Percentiles rank a stretch among this genome's conserved stretches.
phyloP scores from a whole-genome alignment of 2,113 vertebrate species.

The Bolborhynchus lineola region DNA sequence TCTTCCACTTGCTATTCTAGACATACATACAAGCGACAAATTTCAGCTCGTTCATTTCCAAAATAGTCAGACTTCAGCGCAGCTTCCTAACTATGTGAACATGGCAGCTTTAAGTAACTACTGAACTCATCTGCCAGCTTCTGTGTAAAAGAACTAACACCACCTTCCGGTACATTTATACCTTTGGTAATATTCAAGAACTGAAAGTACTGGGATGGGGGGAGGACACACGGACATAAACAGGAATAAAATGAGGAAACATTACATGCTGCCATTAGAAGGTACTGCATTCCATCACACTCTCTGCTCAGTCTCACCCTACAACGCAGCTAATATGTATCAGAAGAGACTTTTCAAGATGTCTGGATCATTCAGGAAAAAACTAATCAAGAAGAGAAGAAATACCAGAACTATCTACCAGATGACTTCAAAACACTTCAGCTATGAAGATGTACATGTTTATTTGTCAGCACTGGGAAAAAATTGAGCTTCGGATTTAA shows the following conservation, averaged over 20 bases:
- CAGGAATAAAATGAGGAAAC: not conserved
- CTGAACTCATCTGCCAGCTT: not conserved
- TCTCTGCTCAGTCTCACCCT: not conserved
- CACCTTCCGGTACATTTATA: not conserved
- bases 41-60: not conserved
- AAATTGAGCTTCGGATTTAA: not conserved
- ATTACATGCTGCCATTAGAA: not conserved
- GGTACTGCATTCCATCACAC: not conserved
- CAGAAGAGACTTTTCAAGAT: not conserved
- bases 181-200: not conserved
- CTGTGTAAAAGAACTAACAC: not conserved
- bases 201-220: not conserved
- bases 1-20: not conserved
- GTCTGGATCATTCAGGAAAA: not conserved
- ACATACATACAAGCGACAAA: not conserved
- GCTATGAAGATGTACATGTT: not conserved
- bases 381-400: not conserved
- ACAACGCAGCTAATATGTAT: fast-evolving
- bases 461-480: not conserved
- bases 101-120: not conserved
- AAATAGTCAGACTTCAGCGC: not conserved
- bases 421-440: not conserved
- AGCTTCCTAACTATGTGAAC: not conserved
- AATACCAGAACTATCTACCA: not conserved
- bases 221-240: not conserved